A percentile compares a stretch with the other conserved stretches of the same genome.
Conservation (phyloP, 2,888 invertebrate species). For the Antheraea assamensis region DNA sequence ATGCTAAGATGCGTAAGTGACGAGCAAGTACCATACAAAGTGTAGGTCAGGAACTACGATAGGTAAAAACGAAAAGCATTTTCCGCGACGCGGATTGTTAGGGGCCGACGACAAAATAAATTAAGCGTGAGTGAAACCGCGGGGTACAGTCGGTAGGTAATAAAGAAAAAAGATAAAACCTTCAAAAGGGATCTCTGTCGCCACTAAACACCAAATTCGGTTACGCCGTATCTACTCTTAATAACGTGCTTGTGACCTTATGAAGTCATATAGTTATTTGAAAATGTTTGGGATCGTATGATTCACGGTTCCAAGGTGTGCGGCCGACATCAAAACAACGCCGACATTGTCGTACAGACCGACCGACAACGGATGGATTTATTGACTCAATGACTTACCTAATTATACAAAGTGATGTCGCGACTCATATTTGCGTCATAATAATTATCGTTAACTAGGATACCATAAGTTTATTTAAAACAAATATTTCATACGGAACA, state of each 20-base stretch:
- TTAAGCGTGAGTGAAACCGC: too few relatives aligned
- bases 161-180: too few relatives aligned
- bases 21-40: too few relatives aligned
- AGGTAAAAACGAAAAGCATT: too few relatives aligned
- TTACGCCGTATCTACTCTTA: constrained; percentile 44
- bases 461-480: not conserved
- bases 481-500: not conserved
- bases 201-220: constrained; percentile 23
- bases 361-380: constrained; percentile 37
- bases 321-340: constrained; percentile 45
- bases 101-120: too few relatives aligned
- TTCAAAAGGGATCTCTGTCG: not conserved
- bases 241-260: constrained; percentile 52
- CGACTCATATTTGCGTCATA: constrained; percentile 11
- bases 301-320: constrained; percentile 45
- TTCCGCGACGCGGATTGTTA: too few relatives aligned
- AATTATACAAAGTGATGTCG: constrained; percentile 3
- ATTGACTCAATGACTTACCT: constrained; percentile 40
- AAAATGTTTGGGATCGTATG: constrained; percentile 49
- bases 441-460: not conserved
- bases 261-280: constrained; percentile 60
- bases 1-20: too few relatives aligned
- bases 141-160: too few relatives aligned
- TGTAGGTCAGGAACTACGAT: too few relatives aligned
- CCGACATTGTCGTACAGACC: constrained; percentile 26